phyloP scores from a whole-genome alignment of 2,888 invertebrate species.

The Operophtera brumata region DNA sequence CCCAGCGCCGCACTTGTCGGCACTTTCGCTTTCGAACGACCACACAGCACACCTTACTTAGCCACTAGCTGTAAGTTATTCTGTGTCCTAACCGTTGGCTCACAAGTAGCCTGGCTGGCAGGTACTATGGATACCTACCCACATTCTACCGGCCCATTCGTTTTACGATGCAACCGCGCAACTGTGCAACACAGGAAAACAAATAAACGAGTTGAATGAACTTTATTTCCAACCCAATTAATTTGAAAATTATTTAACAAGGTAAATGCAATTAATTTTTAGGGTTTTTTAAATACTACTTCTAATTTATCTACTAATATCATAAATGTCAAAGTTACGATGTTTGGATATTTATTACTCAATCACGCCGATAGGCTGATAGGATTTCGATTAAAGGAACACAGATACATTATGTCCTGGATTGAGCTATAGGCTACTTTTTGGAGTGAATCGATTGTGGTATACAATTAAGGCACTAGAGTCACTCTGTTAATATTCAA shows the following conservation, averaged over 20 bases:
- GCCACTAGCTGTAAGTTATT: conserved; percentile 3
- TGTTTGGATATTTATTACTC: too few relatives aligned
- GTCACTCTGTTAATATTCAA: too few relatives aligned
- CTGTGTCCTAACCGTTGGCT: conserved; percentile 17
- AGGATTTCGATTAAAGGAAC: too few relatives aligned
- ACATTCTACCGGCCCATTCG: conserved; percentile 32
- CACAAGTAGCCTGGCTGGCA: conserved; percentile 25
- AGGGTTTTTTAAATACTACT: too few relatives aligned
- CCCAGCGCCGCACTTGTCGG: conserved; percentile 49
- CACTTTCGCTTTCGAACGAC: conserved; percentile 68
- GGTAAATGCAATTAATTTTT: too few relatives aligned
- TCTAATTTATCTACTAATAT: too few relatives aligned
- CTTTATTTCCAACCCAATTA: conserved; percentile 7
- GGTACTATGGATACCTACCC: conserved; percentile 22
- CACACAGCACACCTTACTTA: conserved; percentile 34
- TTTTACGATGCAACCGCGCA: conserved; percentile 38
- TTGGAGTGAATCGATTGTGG: too few relatives aligned
- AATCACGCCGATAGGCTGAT: too few relatives aligned
- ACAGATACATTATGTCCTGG: too few relatives aligned
- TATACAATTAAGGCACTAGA: too few relatives aligned
- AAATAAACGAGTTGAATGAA: conserved; percentile 30
- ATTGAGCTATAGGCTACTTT: too few relatives aligned
- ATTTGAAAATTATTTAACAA: conserved; percentile 12
- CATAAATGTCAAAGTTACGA: too few relatives aligned
- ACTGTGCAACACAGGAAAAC: conserved; percentile 35